Conservation (phyloP, 2,113 vertebrate genomes). For the Setophaga kirtlandii region DNA sequence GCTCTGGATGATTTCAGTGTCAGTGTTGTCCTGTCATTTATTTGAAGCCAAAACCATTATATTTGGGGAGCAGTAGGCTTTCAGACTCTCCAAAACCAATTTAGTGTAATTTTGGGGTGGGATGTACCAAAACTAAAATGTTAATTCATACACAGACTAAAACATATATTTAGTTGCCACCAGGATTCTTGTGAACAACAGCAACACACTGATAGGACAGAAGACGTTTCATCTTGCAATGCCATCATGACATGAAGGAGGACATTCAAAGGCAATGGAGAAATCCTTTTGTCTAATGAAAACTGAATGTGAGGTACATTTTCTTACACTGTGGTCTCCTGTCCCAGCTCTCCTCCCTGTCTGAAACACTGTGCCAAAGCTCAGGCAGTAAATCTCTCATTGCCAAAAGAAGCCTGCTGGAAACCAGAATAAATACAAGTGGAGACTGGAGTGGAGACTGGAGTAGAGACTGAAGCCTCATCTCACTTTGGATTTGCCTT, state of each 20-base stretch:
- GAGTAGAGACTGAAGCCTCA: neutral
- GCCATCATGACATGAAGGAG: neutral
- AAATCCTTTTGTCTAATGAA: neutral
- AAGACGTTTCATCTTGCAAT: neutral
- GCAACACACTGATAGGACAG: neutral
- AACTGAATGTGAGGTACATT: neutral
- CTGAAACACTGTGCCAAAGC: neutral
- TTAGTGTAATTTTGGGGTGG: neutral
- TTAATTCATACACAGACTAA: neutral
- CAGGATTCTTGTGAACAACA: neutral
- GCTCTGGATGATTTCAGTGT: neutral
- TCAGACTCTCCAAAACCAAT: neutral
- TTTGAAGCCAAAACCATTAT: neutral
- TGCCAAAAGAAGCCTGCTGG: conserved; percentile 18
- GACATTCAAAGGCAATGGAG: neutral
- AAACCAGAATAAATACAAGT: conserved; percentile 15
- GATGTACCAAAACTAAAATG: neutral
- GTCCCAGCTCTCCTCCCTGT: neutral
- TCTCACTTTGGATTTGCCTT: neutral
- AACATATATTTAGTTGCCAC: neutral
- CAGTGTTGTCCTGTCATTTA: neutral
- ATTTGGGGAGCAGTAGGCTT: neutral
- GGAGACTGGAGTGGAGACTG: neutral
- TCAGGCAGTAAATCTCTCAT: neutral
- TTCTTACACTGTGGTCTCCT: neutral